These are phyloP conservation scores for Formicarius rufipectus DNA, from an alignment of 2,113 vertebrate species.

Conservation along the genomic window DNA sequence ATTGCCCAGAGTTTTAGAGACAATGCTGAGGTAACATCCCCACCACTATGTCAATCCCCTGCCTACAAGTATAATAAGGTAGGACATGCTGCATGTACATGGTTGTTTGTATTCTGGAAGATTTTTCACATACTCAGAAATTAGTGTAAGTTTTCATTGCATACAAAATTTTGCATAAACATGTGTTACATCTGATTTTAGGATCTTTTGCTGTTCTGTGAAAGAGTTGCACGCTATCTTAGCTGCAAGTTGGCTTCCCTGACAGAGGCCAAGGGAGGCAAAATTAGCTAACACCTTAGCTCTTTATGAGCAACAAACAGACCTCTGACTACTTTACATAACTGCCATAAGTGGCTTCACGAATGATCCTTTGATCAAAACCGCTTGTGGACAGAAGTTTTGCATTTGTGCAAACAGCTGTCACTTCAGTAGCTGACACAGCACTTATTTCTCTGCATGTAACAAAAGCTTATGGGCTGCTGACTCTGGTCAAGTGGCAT, in stretches of 20 bases:
- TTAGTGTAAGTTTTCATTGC: background rate
- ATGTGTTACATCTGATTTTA: background rate
- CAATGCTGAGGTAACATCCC: background rate
- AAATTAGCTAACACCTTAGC: background rate
- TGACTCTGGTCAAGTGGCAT: background rate
- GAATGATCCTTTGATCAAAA: background rate
- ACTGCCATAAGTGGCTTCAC: background rate
- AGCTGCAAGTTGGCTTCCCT: background rate
- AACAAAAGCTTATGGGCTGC: background rate
- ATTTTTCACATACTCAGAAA: background rate
- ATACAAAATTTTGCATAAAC: background rate
- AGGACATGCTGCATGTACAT: background rate
- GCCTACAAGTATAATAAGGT: background rate
- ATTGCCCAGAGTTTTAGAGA: background rate
- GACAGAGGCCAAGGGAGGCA: background rate
- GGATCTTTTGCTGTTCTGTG: background rate
- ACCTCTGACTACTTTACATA: background rate
- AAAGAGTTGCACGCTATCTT: background rate
- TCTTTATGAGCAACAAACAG: background rate
- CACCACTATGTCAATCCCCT: background rate
- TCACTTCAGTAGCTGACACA: background rate
- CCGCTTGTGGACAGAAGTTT: background rate
- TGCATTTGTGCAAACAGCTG: background rate
- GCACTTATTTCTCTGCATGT: background rate
- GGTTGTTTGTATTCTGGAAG: background rate